These are phyloP conservation scores for Crotalus horridus DNA, from an alignment of 2,113 vertebrate species.

Conservation along the genomic window DNA sequence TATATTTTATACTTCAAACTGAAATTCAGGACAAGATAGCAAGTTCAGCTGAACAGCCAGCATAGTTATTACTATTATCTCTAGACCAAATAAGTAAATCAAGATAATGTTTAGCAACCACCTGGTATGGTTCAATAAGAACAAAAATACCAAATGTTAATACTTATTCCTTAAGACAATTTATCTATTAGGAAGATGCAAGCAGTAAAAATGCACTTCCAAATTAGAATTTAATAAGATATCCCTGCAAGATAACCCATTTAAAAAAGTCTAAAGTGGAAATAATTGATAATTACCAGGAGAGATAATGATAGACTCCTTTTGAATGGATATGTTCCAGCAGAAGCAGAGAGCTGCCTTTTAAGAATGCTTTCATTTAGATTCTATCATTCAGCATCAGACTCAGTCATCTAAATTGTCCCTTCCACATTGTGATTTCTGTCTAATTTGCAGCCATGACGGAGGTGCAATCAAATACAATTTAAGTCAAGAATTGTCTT, in stretches of 20 bases:
- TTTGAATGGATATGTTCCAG: neutral
- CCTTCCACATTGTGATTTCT: neutral
- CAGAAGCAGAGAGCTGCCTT: neutral
- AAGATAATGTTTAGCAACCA: neutral
- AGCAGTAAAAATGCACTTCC: neutral
- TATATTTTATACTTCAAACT: conserved; percentile 23
- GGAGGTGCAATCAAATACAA: no score
- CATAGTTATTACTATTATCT: neutral
- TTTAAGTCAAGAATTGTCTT: neutral
- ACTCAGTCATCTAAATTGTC: neutral
- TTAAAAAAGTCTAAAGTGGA: neutral
- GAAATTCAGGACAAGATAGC: neutral
- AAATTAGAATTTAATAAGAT: neutral
- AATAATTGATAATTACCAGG: neutral
- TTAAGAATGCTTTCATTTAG: neutral
- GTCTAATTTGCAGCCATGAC: no score
- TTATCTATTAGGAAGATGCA: neutral
- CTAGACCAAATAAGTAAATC: neutral
- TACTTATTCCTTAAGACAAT: neutral
- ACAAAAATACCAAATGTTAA: neutral
- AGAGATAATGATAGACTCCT: neutral
- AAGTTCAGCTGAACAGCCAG: neutral
- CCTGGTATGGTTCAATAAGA: neutral
- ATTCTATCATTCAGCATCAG: neutral
- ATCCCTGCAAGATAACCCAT: neutral